phyloP scores from a whole-genome alignment of 1,140 invertebrate genomes.

The Trichoplusia ni region DNA sequence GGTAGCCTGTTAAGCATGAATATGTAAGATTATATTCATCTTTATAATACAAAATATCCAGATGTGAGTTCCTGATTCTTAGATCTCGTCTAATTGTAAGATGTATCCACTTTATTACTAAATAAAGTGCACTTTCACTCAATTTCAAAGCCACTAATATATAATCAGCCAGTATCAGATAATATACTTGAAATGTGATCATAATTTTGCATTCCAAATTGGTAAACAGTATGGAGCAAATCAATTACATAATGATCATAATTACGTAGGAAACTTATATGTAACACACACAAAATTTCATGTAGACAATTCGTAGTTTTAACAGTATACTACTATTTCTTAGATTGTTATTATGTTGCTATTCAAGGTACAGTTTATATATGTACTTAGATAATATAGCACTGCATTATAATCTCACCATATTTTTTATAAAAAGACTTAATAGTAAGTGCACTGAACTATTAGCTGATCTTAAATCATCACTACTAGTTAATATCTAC shows the following conservation, averaged over 20 bases:
- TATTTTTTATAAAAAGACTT: constrained; percentile 19
- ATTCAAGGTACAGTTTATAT: constrained; percentile 22
- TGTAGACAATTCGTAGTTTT: neutral
- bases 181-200: too few species aligned
- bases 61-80: too few species aligned
- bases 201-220: too few species aligned
- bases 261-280: neutral
- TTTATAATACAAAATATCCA: too few species aligned
- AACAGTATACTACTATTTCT: constrained; percentile 7
- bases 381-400: constrained; percentile 38
- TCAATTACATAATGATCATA: too few species aligned
- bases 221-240: too few species aligned
- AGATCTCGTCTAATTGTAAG: too few species aligned
- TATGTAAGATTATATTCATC: too few species aligned
- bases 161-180: too few species aligned
- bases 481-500: neutral
- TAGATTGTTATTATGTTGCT: constrained; percentile 16
- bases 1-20: neutral
- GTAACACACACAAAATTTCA: constrained; percentile 7
- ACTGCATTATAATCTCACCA: constrained; percentile 39
- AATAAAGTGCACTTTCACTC: too few species aligned
- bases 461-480: constrained; percentile 22
- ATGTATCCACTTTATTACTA: too few species aligned
- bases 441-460: constrained; percentile 9
- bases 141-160: too few species aligned